Evolutionary conservation across 2,888 invertebrate genomes (phyloP), one percentile per base, ranked within the genome.

Genomic region (Amiota mariae): DNA sequence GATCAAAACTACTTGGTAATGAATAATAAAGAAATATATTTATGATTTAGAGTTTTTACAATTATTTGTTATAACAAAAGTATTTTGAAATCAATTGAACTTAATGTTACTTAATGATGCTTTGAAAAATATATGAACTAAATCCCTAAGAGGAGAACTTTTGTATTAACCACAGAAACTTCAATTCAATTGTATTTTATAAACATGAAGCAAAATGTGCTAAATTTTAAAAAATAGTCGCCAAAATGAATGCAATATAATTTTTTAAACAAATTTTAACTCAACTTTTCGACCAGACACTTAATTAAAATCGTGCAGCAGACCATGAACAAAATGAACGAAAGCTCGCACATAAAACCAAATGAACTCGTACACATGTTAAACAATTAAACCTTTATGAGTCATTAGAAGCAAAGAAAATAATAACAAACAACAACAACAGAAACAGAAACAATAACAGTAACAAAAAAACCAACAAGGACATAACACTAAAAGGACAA

Each of bases 291-390:
- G 46, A 6, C 63, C 63, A 63, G 51, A 67, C 67, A 67, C 51
- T 67, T 67, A 67, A 67, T 67, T 67, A 67, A 67, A 67, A 67
- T 67, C 67, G 67, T 67, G 67, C 67, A 67, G 49, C 13, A 67
- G 67, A 67, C 67, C 67, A 67, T 67, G 51, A 49, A 67, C 13
- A 13, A 24, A 20, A 24, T 24, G 48, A 63, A n/a, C 11, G 36
- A 8, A 11, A 48, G 18, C 6, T 11, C 36, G 51, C 20, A 15
- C 18, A 67, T 51, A 67, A 67, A 67, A 51, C 49, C 49, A 67
- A 67, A 67, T 67, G 51, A 67, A 67, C 18, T 18, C 46, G 67
- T 11, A 51, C 67, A 67, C 67, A 67, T 51, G 67, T 51, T 48
- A 67, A 67, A 51, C 67, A 67, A 67, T 67, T 67, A 18, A 67